These are phyloP conservation scores for Archivesica marissinica DNA, from an alignment of 1,140 invertebrate species.

Conservation along the genomic window DNA sequence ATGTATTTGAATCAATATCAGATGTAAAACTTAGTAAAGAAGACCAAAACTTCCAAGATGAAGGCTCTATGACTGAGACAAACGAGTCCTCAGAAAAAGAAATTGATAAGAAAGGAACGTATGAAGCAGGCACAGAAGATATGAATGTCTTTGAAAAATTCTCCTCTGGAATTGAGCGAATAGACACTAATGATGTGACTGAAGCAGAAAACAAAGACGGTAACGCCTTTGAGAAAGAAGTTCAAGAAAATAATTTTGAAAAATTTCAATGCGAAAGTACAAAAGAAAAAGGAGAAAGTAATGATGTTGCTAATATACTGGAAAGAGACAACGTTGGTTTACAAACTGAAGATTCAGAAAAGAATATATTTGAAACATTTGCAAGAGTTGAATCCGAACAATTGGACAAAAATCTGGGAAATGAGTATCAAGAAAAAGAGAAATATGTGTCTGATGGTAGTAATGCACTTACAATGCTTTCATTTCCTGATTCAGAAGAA, in stretches of 20 bases:
- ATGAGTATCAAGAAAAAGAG: background rate
- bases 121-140: background rate
- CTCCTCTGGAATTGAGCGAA: background rate
- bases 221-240: background rate
- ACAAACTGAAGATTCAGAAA: background rate
- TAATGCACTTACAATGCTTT: too few relatives aligned
- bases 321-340: background rate
- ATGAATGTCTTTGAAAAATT: slow-evolving; percentile 35
- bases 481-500: too few relatives aligned
- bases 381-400: background rate
- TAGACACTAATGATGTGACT: background rate
- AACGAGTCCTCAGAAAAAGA: background rate
- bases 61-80: background rate
- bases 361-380: slow-evolving; percentile 19
- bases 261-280: background rate
- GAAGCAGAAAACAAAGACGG: background rate
- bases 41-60: background rate
- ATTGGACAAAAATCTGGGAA: background rate
- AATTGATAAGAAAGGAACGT: background rate
- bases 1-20: slow-evolving; percentile 3
- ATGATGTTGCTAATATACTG: background rate
- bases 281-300: background rate
- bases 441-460: background rate
- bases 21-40: background rate
- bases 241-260: slow-evolving; percentile 12